These are phyloP conservation scores for Diarsia mendica DNA, from an alignment of 2,888 invertebrate genomes.

Conservation along the genomic window DNA sequence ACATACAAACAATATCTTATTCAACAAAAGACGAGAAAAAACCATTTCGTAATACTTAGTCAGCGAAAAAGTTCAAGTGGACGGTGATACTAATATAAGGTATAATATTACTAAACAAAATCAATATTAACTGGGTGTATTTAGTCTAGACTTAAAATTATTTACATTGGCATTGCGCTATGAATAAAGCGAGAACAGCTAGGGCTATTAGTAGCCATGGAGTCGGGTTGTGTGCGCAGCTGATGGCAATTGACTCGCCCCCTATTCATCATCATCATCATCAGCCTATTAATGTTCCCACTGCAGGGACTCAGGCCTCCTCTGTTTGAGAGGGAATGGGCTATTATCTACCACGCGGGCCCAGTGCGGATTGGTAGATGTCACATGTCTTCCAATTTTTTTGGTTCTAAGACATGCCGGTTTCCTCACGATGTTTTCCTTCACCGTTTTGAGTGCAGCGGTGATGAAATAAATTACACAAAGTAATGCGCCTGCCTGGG, in stretches of 20 bases:
- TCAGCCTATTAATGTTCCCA: no score
- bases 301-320: no score
- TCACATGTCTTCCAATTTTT: no score
- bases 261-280: no score
- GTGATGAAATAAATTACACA: no score
- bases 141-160: conserved; percentile 46
- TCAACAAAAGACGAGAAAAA: conserved; percentile 25
- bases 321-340: no score
- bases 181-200: neutral
- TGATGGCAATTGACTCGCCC: neutral
- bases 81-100: neutral
- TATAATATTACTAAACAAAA: conserved; percentile 34
- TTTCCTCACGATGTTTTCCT: no score
- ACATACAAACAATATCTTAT: conserved; percentile 24
- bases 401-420: no score
- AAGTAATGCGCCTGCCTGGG: no score
- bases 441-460: no score
- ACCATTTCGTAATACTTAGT: conserved; percentile 24
- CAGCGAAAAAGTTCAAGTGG: conserved; percentile 13
- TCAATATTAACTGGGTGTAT: conserved; percentile 40
- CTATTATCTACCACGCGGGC: no score
- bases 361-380: no score
- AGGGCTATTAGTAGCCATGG: neutral
- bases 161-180: conserved; percentile 14
- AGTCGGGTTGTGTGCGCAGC: neutral